Conservation (phyloP, 2,113 vertebrate species). For the Nycticryphes semicollaris region DNA sequence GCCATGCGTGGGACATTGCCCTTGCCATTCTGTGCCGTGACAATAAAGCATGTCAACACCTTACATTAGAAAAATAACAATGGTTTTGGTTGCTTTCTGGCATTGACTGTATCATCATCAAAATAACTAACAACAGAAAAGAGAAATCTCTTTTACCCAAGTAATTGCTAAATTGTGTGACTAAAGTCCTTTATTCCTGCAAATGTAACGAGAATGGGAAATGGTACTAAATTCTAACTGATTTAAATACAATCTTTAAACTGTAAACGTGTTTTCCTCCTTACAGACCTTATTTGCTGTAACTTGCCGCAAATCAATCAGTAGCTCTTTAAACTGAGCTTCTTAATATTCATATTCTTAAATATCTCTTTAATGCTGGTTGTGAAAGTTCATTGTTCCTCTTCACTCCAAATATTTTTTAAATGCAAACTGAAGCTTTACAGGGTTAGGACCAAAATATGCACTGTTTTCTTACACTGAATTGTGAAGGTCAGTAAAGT, state of each 20-base stretch:
- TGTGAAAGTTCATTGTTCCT: not conserved
- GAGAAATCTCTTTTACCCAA: not conserved
- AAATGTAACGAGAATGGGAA: conserved; percentile 26
- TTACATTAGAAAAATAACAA: not conserved
- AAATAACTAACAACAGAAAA: not conserved
- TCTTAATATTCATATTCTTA: not conserved
- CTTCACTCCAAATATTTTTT: not conserved
- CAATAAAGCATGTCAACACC: not conserved
- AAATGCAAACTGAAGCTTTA: not conserved
- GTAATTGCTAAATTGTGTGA: not conserved
- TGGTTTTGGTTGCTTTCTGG: not conserved
- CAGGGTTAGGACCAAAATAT: not conserved
- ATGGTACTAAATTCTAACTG: not conserved
- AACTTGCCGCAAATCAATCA: conserved; percentile 10
- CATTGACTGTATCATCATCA: not conserved
- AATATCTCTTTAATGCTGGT: not conserved
- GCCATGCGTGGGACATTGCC: not conserved
- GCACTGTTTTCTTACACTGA: not conserved
- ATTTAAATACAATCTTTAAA: not conserved
- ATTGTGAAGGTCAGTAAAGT: not conserved
- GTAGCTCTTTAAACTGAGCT: not conserved
- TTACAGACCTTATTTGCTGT: not conserved
- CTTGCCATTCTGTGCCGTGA: not conserved
- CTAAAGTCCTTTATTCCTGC: not conserved
- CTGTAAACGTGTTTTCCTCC: conserved; percentile 15